phyloP scores from a whole-genome alignment of 2,888 invertebrate species.

The Lordiphosa andalusiaca region DNA sequence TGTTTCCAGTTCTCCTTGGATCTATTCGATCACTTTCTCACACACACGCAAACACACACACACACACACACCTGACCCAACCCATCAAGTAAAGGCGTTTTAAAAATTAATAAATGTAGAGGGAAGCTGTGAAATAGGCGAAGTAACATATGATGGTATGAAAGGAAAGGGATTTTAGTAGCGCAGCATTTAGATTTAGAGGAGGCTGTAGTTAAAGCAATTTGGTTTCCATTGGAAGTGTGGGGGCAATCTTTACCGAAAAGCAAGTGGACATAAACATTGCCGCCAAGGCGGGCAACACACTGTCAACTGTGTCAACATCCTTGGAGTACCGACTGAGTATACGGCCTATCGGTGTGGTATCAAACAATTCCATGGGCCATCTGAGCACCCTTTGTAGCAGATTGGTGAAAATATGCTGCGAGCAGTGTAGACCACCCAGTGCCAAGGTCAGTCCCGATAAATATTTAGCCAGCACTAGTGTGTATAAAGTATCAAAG shows the following conservation, averaged over 20 bases:
- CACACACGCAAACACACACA: constrained; percentile 10
- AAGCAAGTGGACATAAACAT: constrained; percentile 80
- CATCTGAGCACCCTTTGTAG: constrained; percentile 84
- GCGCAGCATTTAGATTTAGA: background rate
- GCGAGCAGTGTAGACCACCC: constrained; percentile 83
- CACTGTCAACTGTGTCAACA: constrained; percentile 83
- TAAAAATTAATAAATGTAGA: constrained; percentile 2
- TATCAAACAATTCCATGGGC: constrained; percentile 89
- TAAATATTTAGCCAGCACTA: constrained; percentile 77
- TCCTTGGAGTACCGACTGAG: constrained; percentile 85
- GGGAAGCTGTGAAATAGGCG: constrained; percentile 5
- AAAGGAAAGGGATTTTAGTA: background rate
- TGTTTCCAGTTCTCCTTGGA: constrained; percentile 13
- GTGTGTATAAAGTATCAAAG: no score
- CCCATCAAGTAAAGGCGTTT: constrained; percentile 60
- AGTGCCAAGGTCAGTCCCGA: constrained; percentile 79
- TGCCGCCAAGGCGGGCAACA: constrained; percentile 80
- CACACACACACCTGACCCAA: constrained; percentile 33
- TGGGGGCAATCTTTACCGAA: constrained; percentile 78
- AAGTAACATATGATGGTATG: background rate
- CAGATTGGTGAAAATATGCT: constrained; percentile 83
- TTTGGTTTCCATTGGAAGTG: constrained; percentile 3
- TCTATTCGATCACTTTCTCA: background rate
- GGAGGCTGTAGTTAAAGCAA: background rate
- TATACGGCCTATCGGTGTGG: constrained; percentile 88